Evolutionary conservation across 2,797 vertebrate genomes (phyloP).

Genomic region (Anabas testudineus): DNA sequence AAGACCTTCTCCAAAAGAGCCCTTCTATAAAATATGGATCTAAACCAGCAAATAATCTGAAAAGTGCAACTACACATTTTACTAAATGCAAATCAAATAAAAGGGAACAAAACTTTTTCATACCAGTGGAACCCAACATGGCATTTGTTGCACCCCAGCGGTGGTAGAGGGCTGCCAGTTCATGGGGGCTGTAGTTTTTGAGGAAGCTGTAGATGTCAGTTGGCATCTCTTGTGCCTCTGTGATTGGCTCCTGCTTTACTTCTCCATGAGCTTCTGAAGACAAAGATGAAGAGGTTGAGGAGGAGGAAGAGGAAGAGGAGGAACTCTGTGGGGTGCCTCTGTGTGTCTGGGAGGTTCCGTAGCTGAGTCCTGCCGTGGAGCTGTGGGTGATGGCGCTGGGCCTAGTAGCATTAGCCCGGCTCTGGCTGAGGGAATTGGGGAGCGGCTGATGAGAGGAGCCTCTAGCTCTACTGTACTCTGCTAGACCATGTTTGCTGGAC

Average conservation of each 20-base stretch:
- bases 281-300: slow-evolving; percentile 61
- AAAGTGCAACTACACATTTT: slow-evolving; percentile 2
- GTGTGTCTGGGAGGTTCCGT: slow-evolving; percentile 62
- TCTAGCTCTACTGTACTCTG: slow-evolving; percentile 78
- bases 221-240: slow-evolving; percentile 84
- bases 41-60: background rate
- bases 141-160: slow-evolving; percentile 89
- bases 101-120: slow-evolving; percentile 1
- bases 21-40: background rate
- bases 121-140: slow-evolving; percentile 90
- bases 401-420: slow-evolving; percentile 52
- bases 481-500: slow-evolving; percentile 86
- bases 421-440: slow-evolving; percentile 58
- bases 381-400: slow-evolving; percentile 64
- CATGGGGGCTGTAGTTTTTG: slow-evolving; percentile 93
- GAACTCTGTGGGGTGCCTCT: slow-evolving; percentile 57
- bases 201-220: slow-evolving; percentile 89
- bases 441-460: slow-evolving; percentile 59
- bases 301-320: slow-evolving; percentile 51
- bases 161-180: slow-evolving; percentile 91
- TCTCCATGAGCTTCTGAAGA: slow-evolving; percentile 63
- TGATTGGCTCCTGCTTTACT: slow-evolving; percentile 82
- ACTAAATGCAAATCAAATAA: background rate
- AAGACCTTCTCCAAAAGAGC: background rate
- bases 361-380: slow-evolving; percentile 48